phyloP scores from a whole-genome alignment of 1,140 invertebrate genomes.

The Drosophila busckii region DNA sequence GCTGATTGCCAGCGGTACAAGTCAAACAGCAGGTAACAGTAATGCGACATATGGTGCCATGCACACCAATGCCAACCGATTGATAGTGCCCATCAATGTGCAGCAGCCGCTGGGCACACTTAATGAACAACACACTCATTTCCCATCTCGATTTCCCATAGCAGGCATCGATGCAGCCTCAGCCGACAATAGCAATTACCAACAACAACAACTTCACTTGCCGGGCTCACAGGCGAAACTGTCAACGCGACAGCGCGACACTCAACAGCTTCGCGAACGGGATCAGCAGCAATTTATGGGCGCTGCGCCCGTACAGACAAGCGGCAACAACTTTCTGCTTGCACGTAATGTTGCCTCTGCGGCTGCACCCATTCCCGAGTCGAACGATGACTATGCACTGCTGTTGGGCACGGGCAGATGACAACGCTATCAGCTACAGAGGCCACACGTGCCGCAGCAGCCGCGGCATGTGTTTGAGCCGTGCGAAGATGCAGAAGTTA shows the following conservation, averaged over 20 bases:
- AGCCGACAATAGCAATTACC: slow-evolving; percentile 54
- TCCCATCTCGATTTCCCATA: slow-evolving; percentile 71
- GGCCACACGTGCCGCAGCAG: no score
- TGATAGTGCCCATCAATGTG: slow-evolving; percentile 54
- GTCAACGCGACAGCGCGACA: slow-evolving; percentile 52
- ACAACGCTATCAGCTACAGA: slow-evolving; percentile 61
- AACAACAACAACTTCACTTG: slow-evolving; percentile 67
- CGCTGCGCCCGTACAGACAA: slow-evolving; percentile 31
- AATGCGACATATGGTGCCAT: slow-evolving; percentile 50
- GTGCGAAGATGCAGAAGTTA: slow-evolving; percentile 57
- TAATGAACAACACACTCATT: slow-evolving; percentile 54
- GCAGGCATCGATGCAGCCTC: slow-evolving; percentile 45
- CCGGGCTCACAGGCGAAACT: slow-evolving; percentile 34
- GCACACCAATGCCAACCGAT: slow-evolving; percentile 48
- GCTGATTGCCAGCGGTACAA: slow-evolving; percentile 19
- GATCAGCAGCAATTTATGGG: slow-evolving; percentile 43
- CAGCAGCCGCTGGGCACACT: slow-evolving; percentile 47
- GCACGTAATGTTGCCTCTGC: slow-evolving; percentile 39
- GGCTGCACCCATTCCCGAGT: slow-evolving; percentile 67
- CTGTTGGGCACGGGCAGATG: slow-evolving; percentile 68
- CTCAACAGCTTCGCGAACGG: slow-evolving; percentile 50
- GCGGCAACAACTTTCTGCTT: slow-evolving; percentile 51
- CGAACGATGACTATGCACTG: slow-evolving; percentile 68
- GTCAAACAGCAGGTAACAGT: slow-evolving; percentile 63
- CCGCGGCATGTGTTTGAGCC: slow-evolving; percentile 45